Percentiles rank a stretch among this genome's conserved stretches.
These are phyloP conservation scores for Megalurothrips usitatus DNA, from an alignment of 2,888 invertebrate genomes.

Conservation along the genomic window DNA sequence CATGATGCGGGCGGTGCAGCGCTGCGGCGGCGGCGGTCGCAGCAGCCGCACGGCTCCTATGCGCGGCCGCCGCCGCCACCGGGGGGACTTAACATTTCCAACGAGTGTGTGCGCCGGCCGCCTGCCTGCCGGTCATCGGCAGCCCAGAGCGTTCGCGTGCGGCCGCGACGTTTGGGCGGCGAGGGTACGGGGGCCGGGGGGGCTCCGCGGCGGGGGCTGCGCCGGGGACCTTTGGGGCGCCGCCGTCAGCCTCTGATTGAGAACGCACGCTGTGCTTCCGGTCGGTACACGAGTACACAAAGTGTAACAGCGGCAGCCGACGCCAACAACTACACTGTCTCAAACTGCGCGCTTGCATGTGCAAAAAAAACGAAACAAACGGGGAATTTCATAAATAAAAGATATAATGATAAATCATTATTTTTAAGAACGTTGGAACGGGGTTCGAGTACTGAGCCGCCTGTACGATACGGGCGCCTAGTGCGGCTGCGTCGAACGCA, in stretches of 20 bases:
- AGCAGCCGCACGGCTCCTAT: not conserved
- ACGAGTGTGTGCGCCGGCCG: not conserved
- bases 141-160: not conserved
- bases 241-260: not conserved
- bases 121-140: not conserved
- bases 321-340: not conserved
- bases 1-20: not conserved
- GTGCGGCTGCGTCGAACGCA: no score
- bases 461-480: no score
- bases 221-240: not conserved
- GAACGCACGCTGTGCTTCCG: not conserved
- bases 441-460: no score
- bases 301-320: not conserved
- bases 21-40: not conserved
- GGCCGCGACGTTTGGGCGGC: slow-evolving; percentile 10
- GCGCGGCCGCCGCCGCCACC: not conserved
- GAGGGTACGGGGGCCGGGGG: not conserved
- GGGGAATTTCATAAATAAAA: no score
- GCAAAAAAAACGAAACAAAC: no score
- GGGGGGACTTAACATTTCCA: not conserved
- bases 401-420: no score
- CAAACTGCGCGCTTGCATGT: not conserved
- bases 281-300: not conserved
- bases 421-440: no score
- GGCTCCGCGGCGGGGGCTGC: not conserved